Evolutionary conservation across 2,888 invertebrate genomes (phyloP).

Genomic region (Agonum fuliginosum): DNA sequence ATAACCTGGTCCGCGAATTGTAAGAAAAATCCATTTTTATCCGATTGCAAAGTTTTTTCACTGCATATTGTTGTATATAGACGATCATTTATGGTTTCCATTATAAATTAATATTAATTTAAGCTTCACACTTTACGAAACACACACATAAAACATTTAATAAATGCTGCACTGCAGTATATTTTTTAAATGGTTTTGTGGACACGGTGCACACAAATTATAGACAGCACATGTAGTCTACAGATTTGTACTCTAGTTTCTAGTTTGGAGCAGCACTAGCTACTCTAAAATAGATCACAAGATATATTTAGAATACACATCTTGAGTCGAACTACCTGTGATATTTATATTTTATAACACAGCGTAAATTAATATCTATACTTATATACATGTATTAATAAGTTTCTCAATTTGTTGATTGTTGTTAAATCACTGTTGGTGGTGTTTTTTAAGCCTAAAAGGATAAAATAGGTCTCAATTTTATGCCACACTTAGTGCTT

Average conservation of each 20-base stretch:
- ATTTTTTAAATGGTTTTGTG: background rate
- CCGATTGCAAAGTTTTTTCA: conserved; percentile 83
- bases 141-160: background rate
- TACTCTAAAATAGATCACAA: conserved; percentile 28
- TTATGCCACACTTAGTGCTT: too few relatives aligned
- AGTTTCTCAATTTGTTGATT: too few relatives aligned
- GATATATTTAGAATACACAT: conserved; percentile 39
- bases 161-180: background rate
- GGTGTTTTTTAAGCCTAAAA: too few relatives aligned
- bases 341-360: too few relatives aligned
- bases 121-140: background rate
- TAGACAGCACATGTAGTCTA: conserved; percentile 12
- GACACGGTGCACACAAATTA: too few relatives aligned
- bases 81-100: conserved; percentile 39
- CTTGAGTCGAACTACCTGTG: background rate
- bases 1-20: conserved; percentile 79
- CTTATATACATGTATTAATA: too few relatives aligned
- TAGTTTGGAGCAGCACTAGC: conserved; percentile 22
- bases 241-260: background rate
- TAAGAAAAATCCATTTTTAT: conserved; percentile 84
- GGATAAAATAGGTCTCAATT: too few relatives aligned
- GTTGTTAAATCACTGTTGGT: too few relatives aligned
- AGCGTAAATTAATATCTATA: too few relatives aligned
- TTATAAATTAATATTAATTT: conserved; percentile 18
- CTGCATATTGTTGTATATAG: conserved; percentile 81